phyloP scores from a whole-genome alignment of 2,797 vertebrate genomes.

The Pseudochaenichthys georgianus region DNA sequence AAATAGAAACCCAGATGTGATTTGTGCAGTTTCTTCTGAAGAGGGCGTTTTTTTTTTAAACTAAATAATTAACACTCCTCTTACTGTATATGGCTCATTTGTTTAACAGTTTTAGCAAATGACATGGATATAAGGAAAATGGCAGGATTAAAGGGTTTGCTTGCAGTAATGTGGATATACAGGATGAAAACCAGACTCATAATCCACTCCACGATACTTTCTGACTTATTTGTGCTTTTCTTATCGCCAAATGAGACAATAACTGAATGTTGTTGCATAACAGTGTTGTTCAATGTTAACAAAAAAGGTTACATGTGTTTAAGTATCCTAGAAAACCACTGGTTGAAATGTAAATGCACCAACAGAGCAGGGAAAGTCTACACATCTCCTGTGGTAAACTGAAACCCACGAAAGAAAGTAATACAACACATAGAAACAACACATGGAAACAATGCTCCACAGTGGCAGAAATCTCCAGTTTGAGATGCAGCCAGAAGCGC shows the following conservation, averaged over 20 bases:
- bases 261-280: too few species aligned
- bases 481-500: constrained; percentile 8
- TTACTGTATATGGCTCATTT: constrained; percentile 26
- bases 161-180: not conserved
- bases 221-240: too few species aligned
- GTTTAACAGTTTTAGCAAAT: constrained; percentile 16
- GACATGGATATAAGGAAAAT: not conserved
- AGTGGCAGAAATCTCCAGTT: not conserved
- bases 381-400: too few species aligned
- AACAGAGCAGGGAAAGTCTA: not conserved
- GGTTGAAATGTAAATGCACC: too few species aligned
- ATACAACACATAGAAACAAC: too few species aligned
- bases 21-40: constrained; percentile 21
- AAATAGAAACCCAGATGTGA: constrained; percentile 11
- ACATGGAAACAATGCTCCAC: not conserved
- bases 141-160: not conserved
- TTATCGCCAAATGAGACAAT: too few species aligned
- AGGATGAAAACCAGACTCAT: not conserved
- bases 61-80: constrained; percentile 39
- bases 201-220: not conserved
- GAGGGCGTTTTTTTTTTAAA: constrained; percentile 15
- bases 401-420: too few species aligned
- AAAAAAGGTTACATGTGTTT: too few species aligned
- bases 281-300: too few species aligned
- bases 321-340: too few species aligned